Evolutionary conservation across 1,140 invertebrate genomes (phyloP).

Genomic region (Samia ricini): DNA sequence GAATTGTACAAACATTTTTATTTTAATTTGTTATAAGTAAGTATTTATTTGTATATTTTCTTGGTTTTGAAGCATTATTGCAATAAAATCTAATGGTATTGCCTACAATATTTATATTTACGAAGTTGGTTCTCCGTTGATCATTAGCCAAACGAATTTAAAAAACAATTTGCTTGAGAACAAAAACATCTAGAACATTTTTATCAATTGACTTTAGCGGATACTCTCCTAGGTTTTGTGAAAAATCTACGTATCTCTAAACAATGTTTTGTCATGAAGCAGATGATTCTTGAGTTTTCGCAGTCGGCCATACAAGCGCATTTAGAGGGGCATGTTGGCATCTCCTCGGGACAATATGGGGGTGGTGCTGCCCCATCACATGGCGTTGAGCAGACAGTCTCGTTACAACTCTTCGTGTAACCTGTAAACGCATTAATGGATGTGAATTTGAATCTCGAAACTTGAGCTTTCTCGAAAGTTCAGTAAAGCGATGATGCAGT

Average conservation of each 20-base stretch:
- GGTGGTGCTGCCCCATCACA: conserved; percentile 31
- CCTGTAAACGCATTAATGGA: conserved; percentile 7
- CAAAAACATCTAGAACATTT: not conserved
- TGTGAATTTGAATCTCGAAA: not conserved
- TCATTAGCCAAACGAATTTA: no score
- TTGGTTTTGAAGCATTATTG: no score
- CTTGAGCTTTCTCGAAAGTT: not conserved
- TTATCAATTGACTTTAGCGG: not conserved
- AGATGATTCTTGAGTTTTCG: conserved; percentile 17
- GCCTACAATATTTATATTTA: no score
- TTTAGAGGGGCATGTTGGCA: conserved; percentile 27
- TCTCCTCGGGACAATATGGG: conserved; percentile 24
- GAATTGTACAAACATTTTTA: no score
- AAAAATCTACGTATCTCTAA: conserved; percentile 27
- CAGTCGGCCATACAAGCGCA: conserved; percentile 38
- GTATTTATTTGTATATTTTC: no score
- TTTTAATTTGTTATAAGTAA: no score
- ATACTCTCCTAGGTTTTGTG: conserved; percentile 12
- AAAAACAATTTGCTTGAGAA: no score
- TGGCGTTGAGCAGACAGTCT: conserved; percentile 26
- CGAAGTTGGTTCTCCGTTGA: no score
- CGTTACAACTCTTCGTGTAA: conserved; percentile 10
- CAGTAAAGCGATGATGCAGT: no score
- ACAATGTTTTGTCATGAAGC: conserved; percentile 39
- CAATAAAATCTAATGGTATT: no score